Evolutionary conservation across 2,888 invertebrate genomes (phyloP).

Genomic region (Artemia sinica): DNA sequence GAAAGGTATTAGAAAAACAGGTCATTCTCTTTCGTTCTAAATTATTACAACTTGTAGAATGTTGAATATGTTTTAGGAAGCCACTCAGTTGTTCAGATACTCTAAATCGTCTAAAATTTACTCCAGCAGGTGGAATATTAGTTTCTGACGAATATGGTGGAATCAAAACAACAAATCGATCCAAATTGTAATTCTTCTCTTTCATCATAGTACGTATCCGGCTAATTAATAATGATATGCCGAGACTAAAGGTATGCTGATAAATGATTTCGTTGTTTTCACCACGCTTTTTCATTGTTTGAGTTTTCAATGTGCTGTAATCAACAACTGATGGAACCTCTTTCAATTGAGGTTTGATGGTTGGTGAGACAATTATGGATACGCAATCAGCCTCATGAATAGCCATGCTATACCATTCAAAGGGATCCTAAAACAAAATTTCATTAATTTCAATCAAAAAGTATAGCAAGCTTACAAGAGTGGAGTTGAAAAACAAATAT

Average conservation of each 20-base stretch:
- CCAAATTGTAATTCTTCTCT: conserved; percentile 7
- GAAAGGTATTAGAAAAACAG: not conserved
- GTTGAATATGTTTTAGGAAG: conserved; percentile 2
- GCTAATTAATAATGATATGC: not conserved
- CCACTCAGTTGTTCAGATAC: not conserved
- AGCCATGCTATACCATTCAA: conserved; percentile 13
- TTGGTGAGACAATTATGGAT: not conserved
- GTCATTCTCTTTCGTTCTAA: not conserved
- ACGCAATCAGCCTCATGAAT: conserved; percentile 4
- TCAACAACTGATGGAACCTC: not conserved
- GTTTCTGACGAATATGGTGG: conserved; percentile 7
- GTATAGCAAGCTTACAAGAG: too few relatives aligned
- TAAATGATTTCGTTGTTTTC: conserved; percentile 11
- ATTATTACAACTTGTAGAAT: not conserved
- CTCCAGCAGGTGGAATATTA: conserved; percentile 6
- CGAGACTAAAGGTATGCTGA: not conserved
- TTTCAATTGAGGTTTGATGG: not conserved
- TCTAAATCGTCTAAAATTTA: not conserved
- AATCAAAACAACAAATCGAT: not conserved
- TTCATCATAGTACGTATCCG: conserved; percentile 4
- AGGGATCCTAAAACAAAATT: not conserved
- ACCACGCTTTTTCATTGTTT: conserved; percentile 10
- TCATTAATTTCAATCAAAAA: too few relatives aligned
- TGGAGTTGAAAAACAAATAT: too few relatives aligned
- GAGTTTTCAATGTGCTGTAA: conserved; percentile 1